Base-by-base conservation (phyloP, 2,888 invertebrate genomes). In the Petrolisthes cinctipes region DNA sequence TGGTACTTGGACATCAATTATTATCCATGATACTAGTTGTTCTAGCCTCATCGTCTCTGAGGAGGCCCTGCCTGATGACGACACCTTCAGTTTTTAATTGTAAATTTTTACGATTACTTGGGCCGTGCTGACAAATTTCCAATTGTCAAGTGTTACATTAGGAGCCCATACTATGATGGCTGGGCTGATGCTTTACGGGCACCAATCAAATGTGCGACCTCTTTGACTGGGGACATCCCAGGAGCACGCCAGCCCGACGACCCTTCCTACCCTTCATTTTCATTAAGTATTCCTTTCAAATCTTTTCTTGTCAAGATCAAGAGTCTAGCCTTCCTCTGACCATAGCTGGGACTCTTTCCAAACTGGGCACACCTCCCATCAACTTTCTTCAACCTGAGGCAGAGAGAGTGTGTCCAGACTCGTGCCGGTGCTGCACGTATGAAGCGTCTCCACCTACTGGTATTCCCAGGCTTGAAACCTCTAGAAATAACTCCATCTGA, bases 101-200 rank as follows among this genome's bases (percentile, higher is more conserved):
- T 75, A 56, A n/a, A n/a, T 9, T n/a, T 73, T 11, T 53, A 54
- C n/a, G 85, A 80, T 68, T 68, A 79, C 51, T 71, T 85, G 20
- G 84, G 78, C 5, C 37, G 78, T 5, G 17, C 23, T 14, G 78
- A 85, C 78, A 23, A 6, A 9, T 76, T 85, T n/a, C 84, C 78
- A 1, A 5, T 66, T 17, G 61, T 78, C 1, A 14, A 66, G 17
- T 85, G 84, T 4, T 78, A 85, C 66, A 37, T 78, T 7, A 66
- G 57, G 51, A 78, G 84, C 17, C 20, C 11, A 20, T 84, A 61
- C 23, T 85, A n/a, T 85, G 51, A 20, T 61, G 78, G 78, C 7
- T 85, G 78, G 79, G 78, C 57, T 7, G 66, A 85, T 17, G 84
- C 78, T 4, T 23, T 79, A 6, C 17, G 61, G 61, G 78, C 84